A percentile compares a stretch with the other conserved stretches of the same genome.
Evolutionary conservation across 2,888 invertebrate species (phyloP).

Genomic region (Masnerella sp.): DNA sequence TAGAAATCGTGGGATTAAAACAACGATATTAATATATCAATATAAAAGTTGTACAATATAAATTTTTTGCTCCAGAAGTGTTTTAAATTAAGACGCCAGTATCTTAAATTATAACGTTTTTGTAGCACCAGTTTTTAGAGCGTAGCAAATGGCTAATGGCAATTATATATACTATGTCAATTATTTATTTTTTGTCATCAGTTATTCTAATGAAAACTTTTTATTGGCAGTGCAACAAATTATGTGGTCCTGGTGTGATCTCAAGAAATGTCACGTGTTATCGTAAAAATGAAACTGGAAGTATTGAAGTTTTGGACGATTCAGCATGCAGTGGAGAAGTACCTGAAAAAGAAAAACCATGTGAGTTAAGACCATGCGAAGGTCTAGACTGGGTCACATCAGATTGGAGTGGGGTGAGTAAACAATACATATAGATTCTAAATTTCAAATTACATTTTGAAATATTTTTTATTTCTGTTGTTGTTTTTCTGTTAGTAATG

Average conservation of each 20-base stretch:
- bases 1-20: too few relatives aligned
- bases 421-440: too few relatives aligned
- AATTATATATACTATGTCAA: neutral
- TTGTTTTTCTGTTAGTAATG: too few relatives aligned
- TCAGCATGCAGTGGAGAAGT: constrained; percentile 83
- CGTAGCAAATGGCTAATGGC: too few relatives aligned
- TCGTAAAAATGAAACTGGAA: constrained; percentile 81
- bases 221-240: constrained; percentile 85
- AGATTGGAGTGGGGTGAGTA: constrained; percentile 91
- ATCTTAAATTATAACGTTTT: too few relatives aligned
- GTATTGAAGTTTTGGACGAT: constrained; percentile 84
- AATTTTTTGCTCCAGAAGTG: too few relatives aligned
- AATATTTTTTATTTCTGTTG: too few relatives aligned
- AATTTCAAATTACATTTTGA: too few relatives aligned
- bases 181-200: neutral
- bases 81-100: too few relatives aligned
- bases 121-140: too few relatives aligned
- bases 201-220: neutral
- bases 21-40: too few relatives aligned
- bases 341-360: constrained; percentile 84
- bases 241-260: constrained; percentile 94
- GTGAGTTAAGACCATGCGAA: constrained; percentile 89
- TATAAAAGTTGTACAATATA: too few relatives aligned
- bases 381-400: constrained; percentile 94
- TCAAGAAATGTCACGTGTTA: constrained; percentile 89